These are phyloP conservation scores for Xylota segnis DNA, from an alignment of 2,888 invertebrate species.

Conservation along the genomic window DNA sequence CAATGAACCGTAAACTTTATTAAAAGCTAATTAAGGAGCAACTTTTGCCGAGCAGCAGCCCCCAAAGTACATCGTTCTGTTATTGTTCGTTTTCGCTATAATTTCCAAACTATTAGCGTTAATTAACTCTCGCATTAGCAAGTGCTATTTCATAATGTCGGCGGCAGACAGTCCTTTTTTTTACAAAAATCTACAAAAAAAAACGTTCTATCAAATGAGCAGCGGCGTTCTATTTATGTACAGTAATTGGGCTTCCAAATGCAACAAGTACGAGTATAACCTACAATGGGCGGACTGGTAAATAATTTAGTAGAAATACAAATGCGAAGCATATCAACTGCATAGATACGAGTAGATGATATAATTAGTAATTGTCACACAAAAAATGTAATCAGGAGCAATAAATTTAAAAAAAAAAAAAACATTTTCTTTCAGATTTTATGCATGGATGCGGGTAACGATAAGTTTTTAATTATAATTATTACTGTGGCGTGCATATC, in stretches of 20 bases:
- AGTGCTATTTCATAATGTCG: constrained; percentile 12
- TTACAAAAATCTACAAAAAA: constrained; percentile 14
- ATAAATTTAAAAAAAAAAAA: neutral
- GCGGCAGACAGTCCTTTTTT: neutral
- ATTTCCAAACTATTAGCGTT: constrained; percentile 43
- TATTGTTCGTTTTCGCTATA: constrained; percentile 26
- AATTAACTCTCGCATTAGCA: constrained; percentile 41
- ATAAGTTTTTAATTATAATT: constrained; percentile 18
- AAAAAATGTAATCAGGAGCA: constrained; percentile 40
- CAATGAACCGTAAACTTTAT: constrained; percentile 58
- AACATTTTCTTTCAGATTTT: constrained; percentile 28
- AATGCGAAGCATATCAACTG: constrained; percentile 38
- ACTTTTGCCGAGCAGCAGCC: constrained; percentile 29
- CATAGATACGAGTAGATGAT: constrained; percentile 1
- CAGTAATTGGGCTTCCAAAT: constrained; percentile 1
- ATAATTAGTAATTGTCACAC: constrained; percentile 65
- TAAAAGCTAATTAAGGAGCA: constrained; percentile 59
- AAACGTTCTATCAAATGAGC: neutral
- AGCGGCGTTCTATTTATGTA: neutral
- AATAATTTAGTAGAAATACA: constrained; percentile 15
- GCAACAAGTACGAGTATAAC: constrained; percentile 9
- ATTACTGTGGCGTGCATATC: constrained; percentile 76
- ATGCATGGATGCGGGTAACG: constrained; percentile 56
- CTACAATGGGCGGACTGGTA: neutral
- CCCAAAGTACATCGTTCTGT: constrained; percentile 4